A percentile compares a stretch with the other conserved stretches of the same genome.
These are phyloP conservation scores for Halocaridina rubra DNA, from an alignment of 2,888 invertebrate species.

Conservation along the genomic window DNA sequence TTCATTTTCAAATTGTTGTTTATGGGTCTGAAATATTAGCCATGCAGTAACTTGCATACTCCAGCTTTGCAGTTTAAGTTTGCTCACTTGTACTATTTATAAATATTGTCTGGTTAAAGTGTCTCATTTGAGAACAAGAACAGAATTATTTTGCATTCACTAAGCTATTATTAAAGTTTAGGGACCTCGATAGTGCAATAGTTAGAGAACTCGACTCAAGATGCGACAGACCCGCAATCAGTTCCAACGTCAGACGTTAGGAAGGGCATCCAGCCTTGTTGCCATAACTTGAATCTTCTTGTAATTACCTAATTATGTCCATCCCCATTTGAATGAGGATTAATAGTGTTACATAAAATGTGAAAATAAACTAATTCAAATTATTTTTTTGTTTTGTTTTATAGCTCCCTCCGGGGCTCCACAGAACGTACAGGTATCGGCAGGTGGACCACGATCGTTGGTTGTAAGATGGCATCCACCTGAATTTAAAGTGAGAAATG, in stretches of 20 bases:
- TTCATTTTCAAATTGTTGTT: background rate
- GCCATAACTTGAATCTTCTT: background rate
- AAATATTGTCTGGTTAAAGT: background rate
- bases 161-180: no score
- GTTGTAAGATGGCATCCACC: conserved; percentile 50
- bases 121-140: background rate
- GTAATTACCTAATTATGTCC: background rate
- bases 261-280: no score
- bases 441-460: conserved; percentile 33
- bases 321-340: background rate
- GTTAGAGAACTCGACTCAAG: no score
- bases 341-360: no score
- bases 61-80: background rate
- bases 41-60: background rate
- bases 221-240: no score
- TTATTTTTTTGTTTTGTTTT: background rate
- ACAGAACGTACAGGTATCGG: conserved; percentile 31
- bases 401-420: conserved; percentile 56
- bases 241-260: no score
- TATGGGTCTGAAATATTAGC: background rate
- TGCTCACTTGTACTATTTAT: background rate
- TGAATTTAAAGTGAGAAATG: conserved; percentile 17
- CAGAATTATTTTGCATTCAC: background rate
- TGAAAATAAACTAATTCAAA: no score
- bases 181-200: no score